Base-by-base conservation (phyloP, 2,797 vertebrate species). In the Mormyrus proboscirostris region DNA sequence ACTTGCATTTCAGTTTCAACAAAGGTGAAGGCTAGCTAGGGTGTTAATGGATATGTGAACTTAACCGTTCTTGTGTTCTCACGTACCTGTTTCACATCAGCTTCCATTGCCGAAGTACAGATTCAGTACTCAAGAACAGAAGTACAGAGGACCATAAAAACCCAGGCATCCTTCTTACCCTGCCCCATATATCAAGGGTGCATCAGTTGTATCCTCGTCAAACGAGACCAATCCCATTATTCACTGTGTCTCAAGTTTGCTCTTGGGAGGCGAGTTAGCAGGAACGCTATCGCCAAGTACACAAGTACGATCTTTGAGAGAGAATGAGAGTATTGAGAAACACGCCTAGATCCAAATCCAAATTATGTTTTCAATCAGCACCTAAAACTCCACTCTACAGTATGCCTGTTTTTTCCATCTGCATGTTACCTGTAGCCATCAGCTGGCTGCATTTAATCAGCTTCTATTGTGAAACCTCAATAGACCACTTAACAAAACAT, bases 391-490 rank as follows among this genome's bases (percentile, higher is more conserved):
- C 47, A 41, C 19, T 79, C 8, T n/a, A 2, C 29, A 29, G 29
- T 29, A 29, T 38, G 12, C 8, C 65, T 14, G 29, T 47, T n/a
- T 19, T 82, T 47, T 47, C 41, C 76, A 82, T 16, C 41, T 82
- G 19, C 41, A 8, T n/a, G 76, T 82, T 82, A 82, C 38, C 76
- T 82, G 38, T 47, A 82, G 7, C 41, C 41, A n/a, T 82, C 38
- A 82, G 41, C 38, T 47, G 76, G 16, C 76, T 9, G 76, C 16
- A 38, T 41, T 44, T 79, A 79, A 47, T 82, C 41, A n/a, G 76
- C 76, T 82, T 82, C 76, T 44, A 47, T 44, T 82, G 76, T 82
- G 76, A 82, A 44, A 82, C 76, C 76, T n/a, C 76, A 82, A 82
- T 10, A 82, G 41, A 47, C 41, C 76, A 82, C 76, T 82, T 82